phyloP scores from a whole-genome alignment of 2,797 vertebrate species.

The Telmatherina bonti region DNA sequence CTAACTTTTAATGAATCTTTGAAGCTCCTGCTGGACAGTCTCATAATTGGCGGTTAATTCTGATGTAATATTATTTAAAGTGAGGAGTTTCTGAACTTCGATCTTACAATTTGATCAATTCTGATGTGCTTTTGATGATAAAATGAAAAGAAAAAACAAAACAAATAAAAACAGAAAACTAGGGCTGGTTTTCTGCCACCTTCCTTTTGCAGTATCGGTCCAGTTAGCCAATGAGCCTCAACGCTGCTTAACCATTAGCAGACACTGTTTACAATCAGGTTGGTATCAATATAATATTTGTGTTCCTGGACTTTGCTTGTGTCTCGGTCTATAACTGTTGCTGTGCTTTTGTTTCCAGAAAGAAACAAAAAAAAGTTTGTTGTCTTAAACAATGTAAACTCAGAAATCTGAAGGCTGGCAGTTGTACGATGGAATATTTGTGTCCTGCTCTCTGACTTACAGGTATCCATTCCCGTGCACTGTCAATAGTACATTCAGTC shows the following conservation, averaged over 20 bases:
- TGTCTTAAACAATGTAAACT: slow-evolving; percentile 62
- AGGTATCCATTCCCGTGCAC: neutral
- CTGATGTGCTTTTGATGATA: neutral
- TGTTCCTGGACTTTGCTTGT: slow-evolving; percentile 19
- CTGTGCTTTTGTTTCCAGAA: slow-evolving; percentile 60
- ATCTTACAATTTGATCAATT: neutral
- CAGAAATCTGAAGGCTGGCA: slow-evolving; percentile 58
- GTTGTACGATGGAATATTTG: slow-evolving; percentile 31
- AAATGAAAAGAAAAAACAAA: neutral
- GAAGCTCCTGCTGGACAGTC: slow-evolving; percentile 1
- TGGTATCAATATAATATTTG: neutral
- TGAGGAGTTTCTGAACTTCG: slow-evolving; percentile 1
- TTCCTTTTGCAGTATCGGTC: neutral
- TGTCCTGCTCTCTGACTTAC: slow-evolving; percentile 14
- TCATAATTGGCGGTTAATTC: neutral
- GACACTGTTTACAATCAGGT: slow-evolving; percentile 20
- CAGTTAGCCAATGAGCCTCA: slow-evolving; percentile 14
- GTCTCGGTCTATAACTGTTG: slow-evolving; percentile 30
- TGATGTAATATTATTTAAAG: neutral
- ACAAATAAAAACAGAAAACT: neutral
- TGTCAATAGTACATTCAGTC: slow-evolving; percentile 15
- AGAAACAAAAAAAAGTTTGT: slow-evolving; percentile 52
- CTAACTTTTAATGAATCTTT: slow-evolving; percentile 21
- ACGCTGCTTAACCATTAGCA: slow-evolving; percentile 20
- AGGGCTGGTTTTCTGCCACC: neutral